phyloP scores from a whole-genome alignment of 30 jellyfish, hydroid and myxozoan genomes.

The Aurelia sp. region DNA sequence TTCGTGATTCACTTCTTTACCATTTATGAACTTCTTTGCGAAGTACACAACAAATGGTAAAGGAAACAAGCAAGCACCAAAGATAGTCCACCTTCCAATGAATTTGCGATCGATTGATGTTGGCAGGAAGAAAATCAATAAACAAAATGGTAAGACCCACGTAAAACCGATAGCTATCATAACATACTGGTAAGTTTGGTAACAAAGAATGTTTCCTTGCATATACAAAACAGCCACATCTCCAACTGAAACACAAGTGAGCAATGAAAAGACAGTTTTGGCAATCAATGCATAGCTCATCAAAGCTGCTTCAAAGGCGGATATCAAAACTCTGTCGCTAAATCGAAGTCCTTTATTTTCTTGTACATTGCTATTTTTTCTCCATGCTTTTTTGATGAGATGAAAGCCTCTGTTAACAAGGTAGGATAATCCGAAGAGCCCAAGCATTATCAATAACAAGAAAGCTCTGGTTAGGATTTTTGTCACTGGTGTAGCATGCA shows the following conservation, averaged over 20 bases:
- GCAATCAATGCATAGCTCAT: constrained; percentile 15
- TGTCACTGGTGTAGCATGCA: constrained; percentile 7
- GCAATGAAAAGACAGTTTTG: constrained; percentile 1
- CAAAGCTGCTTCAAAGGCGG: constrained; percentile 5
- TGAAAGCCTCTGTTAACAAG: not conserved
- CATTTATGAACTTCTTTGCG: too few species aligned
- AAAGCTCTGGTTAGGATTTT: not conserved
- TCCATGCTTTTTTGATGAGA: not conserved
- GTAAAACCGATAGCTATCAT: not conserved
- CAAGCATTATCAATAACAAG: not conserved
- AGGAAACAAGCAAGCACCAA: constrained; percentile 8
- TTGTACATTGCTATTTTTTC: not conserved
- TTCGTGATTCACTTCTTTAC: too few species aligned
- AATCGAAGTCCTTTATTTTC: not conserved
- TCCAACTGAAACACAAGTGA: constrained; percentile 5
- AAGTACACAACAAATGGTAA: not conserved
- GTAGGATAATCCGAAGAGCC: not conserved
- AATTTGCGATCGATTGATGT: not conserved
- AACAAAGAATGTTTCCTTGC: constrained; percentile 20
- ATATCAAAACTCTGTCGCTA: not conserved
- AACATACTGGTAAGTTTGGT: constrained; percentile 17
- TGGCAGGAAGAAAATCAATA: constrained; percentile 4
- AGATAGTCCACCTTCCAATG: not conserved
- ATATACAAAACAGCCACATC: not conserved
- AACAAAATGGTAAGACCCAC: constrained; percentile 23